phyloP scores from a whole-genome alignment of 2,888 invertebrate genomes.

The Sphaeridia pumilis region DNA sequence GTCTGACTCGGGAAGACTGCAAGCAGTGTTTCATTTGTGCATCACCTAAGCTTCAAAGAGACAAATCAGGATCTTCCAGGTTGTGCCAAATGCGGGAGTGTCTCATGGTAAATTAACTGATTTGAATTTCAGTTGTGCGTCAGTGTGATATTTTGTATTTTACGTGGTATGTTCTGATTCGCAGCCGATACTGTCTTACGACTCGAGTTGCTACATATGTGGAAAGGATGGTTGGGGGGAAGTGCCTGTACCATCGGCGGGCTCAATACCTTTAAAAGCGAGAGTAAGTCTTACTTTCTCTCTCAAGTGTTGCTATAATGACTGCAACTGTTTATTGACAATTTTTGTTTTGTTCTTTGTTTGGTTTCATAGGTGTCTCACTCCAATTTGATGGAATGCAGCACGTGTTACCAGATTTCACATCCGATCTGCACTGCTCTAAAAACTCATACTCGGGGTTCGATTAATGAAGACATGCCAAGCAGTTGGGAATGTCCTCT shows the following conservation, averaged over 20 bases:
- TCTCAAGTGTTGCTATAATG: no score
- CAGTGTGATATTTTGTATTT: no score
- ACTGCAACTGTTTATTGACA: no score
- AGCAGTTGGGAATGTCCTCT: conserved; percentile 96
- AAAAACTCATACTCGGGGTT: conserved; percentile 45
- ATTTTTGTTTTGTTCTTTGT: no score
- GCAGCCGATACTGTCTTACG: conserved; percentile 82
- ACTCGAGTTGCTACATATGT: conserved; percentile 81
- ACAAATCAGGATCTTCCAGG: conserved; percentile 88
- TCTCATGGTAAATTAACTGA: conserved; percentile 46
- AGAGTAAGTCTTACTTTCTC: conserved; percentile 17
- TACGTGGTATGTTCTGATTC: no score
- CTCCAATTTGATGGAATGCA: conserved; percentile 83
- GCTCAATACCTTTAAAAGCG: conserved; percentile 28
- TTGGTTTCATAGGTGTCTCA: conserved; percentile 49
- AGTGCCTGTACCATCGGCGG: conserved; percentile 40
- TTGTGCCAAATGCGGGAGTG: conserved; percentile 94
- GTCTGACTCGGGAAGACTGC: conserved; percentile 74
- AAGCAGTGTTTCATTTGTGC: conserved; percentile 92
- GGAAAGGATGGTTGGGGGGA: conserved; percentile 62
- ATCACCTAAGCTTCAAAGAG: conserved; percentile 97
- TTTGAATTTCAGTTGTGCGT: conserved; percentile 10
- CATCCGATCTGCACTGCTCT: conserved; percentile 61
- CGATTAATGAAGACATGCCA: conserved; percentile 85
- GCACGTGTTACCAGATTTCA: conserved; percentile 87